phyloP scores from a whole-genome alignment of 2,113 vertebrate species.

The Toxotes chatareus region DNA sequence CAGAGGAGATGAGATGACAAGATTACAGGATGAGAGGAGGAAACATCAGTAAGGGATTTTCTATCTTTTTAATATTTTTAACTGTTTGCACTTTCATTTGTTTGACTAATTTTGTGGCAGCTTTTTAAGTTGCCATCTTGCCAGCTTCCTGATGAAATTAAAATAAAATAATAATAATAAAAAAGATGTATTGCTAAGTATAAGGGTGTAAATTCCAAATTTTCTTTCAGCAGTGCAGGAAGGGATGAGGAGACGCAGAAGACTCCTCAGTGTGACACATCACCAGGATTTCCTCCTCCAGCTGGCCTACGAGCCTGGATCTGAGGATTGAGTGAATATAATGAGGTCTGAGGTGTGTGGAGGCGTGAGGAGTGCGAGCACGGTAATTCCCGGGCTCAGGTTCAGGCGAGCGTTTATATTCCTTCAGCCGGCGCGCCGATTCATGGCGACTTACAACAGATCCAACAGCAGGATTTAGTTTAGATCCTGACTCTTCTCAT shows the following conservation, averaged over 20 bases:
- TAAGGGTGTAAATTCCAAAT: too few relatives aligned
- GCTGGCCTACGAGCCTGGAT: neutral
- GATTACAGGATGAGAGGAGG: too few relatives aligned
- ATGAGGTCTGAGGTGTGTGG: slow-evolving; percentile 11
- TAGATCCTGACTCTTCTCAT: neutral
- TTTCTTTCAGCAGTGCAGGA: too few relatives aligned
- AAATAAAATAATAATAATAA: neutral
- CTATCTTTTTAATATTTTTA: too few relatives aligned
- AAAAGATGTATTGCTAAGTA: neutral
- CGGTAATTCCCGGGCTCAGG: neutral
- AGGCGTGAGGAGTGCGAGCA: neutral
- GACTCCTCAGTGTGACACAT: neutral
- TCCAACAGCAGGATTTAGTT: neutral
- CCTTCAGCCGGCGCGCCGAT: neutral
- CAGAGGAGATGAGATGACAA: too few relatives aligned
- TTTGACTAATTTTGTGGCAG: too few relatives aligned
- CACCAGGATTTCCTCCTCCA: neutral
- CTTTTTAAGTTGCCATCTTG: too few relatives aligned
- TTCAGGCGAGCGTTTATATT: neutral
- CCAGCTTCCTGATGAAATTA: too few relatives aligned
- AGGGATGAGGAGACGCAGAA: neutral
- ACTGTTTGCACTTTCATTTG: too few relatives aligned
- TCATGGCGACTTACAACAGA: slow-evolving; percentile 6
- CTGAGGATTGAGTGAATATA: slow-evolving; percentile 4
- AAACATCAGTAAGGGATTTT: too few relatives aligned